Base-by-base conservation (phyloP, 2,113 vertebrate genomes). In the Cololabis saira region DNA sequence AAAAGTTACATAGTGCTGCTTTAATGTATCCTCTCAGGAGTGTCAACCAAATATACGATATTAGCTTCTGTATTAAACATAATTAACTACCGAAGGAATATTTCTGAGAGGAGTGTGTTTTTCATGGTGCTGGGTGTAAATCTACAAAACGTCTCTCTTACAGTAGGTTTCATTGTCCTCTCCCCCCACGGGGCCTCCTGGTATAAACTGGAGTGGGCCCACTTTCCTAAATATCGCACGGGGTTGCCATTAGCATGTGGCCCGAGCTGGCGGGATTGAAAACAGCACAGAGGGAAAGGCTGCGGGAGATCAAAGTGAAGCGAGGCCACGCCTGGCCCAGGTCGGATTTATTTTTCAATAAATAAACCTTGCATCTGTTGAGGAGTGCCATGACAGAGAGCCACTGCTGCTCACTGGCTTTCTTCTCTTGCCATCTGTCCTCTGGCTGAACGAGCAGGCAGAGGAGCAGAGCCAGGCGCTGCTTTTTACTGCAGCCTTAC, bases 371-470 rank as follows among this genome's bases (percentile, higher is more conserved):
- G 69, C 81, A 79, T 86, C 77, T 86, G 85, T 78, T 74, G 76
- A 85, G 71, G 69, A 79, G 68, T 53, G 74, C 70, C 71, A 64
- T 5, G 50, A 53, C 51, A 37, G 70, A 59, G 66, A 12, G 52
- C 63, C 2, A 40, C 54, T 0, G 50, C 62, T 14, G 71, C 57
- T 33, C 21, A 48, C 49, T 61, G 21, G 55, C 80, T 86, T 87
- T 83, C 81, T 75, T 82, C 83, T 82, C 66, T 64, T 61, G 74
- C 83, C 75, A 85, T 86, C 79, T 69, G 84, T 84, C 79, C 81
- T 80, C 61, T 72, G 81, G 72, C 68, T 56, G 27, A 66, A 54
- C 1, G 18, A 67, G 62, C 57, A 72, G 71, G 63, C 0, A 16
- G 60, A 62, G 67, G 60, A 75, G 51, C 52, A 68, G 67, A 80